Conservation (phyloP, 37 sponge, comb jelly and placozoan species). For the Aphrocallistes beatrix region DNA sequence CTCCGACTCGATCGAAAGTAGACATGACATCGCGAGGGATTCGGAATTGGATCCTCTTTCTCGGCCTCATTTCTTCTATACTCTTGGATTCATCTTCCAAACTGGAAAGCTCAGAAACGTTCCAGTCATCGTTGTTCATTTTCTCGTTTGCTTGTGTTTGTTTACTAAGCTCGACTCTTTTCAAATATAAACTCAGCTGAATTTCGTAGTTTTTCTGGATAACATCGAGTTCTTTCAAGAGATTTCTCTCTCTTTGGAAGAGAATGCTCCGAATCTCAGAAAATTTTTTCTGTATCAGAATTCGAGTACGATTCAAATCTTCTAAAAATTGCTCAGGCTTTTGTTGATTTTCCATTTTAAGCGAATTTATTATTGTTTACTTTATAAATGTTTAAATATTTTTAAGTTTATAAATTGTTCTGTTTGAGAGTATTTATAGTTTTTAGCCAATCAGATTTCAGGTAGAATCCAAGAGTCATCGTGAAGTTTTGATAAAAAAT, state of each 20-base stretch:
- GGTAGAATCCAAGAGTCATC: too few species aligned
- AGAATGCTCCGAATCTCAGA: background rate
- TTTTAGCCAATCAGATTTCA: too few species aligned
- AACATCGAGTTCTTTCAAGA: conserved; percentile 10
- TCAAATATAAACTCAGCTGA: background rate
- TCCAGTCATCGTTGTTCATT: background rate
- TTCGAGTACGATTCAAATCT: background rate
- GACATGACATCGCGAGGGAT: background rate
- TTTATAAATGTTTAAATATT: too few species aligned
- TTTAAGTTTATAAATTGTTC: too few species aligned
- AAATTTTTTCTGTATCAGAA: background rate
- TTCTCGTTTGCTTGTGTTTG: background rate
- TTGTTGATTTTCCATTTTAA: background rate
- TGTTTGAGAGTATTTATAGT: too few species aligned
- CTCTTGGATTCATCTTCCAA: background rate
- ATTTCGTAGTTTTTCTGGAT: background rate
- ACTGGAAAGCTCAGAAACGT: background rate
- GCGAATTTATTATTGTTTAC: too few species aligned
- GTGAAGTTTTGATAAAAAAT: too few species aligned
- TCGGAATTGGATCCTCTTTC: conserved; percentile 1
- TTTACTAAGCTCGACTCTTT: background rate
- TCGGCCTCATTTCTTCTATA: background rate
- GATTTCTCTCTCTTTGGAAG: background rate
- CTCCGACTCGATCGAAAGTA: background rate
- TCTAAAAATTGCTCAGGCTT: background rate